A percentile compares a stretch with the other conserved stretches of the same genome.
Conservation (phyloP, 2,113 vertebrate genomes). For the Mystacornis crossleyi region DNA sequence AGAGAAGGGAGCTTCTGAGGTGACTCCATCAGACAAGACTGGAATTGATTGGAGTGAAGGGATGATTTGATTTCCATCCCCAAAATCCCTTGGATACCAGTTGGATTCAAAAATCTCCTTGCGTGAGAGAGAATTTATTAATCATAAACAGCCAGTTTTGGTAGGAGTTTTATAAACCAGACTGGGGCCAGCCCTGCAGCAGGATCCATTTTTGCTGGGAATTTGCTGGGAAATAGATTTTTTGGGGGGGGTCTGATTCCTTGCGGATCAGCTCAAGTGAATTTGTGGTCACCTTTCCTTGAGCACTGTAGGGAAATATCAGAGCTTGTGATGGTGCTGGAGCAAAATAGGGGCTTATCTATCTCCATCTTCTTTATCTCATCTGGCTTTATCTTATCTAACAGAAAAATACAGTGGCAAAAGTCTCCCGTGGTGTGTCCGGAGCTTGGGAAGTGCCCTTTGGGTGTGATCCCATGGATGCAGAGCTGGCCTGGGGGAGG, state of each 20-base stretch:
- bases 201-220: neutral
- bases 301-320: neutral
- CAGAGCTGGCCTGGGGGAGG: neutral
- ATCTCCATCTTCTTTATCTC: neutral
- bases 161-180: neutral
- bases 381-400: neutral
- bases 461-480: rapidly evolving
- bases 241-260: too few species aligned
- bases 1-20: neutral
- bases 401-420: neutral
- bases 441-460: neutral
- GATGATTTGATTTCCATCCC: neutral
- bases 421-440: rapidly evolving
- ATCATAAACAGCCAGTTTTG: neutral
- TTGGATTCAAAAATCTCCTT: neutral
- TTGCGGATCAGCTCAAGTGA: neutral
- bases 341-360: neutral
- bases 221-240: neutral
- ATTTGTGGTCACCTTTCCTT: neutral
- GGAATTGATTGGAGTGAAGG: neutral
- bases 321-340: neutral
- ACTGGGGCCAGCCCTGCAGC: neutral
- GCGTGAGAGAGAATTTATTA: neutral
- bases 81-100: neutral
- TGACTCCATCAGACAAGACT: neutral